These are phyloP conservation scores for Brachystomella parvula DNA, from an alignment of 1,140 invertebrate species.

Conservation along the genomic window DNA sequence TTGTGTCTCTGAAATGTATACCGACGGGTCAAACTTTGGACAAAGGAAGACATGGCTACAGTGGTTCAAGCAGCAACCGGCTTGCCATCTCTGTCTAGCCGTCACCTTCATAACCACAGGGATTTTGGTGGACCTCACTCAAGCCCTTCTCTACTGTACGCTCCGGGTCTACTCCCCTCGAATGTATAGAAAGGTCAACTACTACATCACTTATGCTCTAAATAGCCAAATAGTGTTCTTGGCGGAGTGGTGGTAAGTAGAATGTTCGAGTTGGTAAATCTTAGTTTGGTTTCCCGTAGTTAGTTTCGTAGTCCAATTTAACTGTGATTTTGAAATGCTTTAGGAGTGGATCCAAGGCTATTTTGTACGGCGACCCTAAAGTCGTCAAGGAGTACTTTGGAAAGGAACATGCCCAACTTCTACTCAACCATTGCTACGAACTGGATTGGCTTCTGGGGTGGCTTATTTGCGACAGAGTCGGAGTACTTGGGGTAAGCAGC, in stretches of 20 bases:
- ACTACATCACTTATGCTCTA: conserved; percentile 79
- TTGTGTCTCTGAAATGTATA: not conserved
- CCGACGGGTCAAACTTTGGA: not conserved
- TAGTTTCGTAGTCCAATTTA: too few species aligned
- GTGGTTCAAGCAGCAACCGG: conserved; percentile 40
- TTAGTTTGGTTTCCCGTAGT: too few species aligned
- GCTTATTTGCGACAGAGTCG: conserved; percentile 69
- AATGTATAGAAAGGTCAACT: conserved; percentile 80
- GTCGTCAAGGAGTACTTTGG: conserved; percentile 71
- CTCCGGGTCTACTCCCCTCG: conserved; percentile 64
- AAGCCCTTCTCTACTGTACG: conserved; percentile 64
- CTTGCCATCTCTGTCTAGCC: conserved; percentile 69
- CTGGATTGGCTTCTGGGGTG: conserved; percentile 89
- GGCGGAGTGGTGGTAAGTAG: conserved; percentile 90
- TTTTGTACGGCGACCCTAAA: conserved; percentile 67
- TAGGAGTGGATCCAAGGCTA: conserved; percentile 59
- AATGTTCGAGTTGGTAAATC: too few species aligned
- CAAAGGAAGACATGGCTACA: not conserved
- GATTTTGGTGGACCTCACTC: conserved; percentile 72
- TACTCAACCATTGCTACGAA: conserved; percentile 95
- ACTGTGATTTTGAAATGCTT: too few species aligned
- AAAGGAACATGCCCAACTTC: conserved; percentile 75
- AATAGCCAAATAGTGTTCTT: conserved; percentile 85
- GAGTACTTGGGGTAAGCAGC: conserved; percentile 67
- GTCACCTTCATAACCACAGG: conserved; percentile 85